A percentile compares a stretch with the other conserved stretches of the same genome.
These are phyloP conservation scores for Globodera rostochiensis DNA, from an alignment of 1,140 invertebrate genomes.

Conservation along the genomic window DNA sequence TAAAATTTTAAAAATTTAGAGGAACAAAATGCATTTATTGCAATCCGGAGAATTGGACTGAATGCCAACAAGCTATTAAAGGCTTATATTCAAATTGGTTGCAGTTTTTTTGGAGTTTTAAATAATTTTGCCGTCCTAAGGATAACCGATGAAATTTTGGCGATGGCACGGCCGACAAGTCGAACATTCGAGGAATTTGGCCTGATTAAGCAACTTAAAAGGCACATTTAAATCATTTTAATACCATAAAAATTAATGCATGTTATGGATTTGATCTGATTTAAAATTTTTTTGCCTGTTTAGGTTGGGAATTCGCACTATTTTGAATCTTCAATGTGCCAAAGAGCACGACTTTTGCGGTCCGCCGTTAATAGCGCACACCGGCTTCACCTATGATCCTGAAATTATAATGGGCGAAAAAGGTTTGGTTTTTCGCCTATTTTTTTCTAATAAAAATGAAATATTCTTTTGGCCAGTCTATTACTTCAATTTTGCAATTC, in stretches of 20 bases:
- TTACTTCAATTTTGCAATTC: conserved; percentile 56
- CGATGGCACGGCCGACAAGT: conserved; percentile 52
- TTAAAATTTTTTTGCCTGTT: neutral
- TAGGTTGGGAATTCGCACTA: conserved; percentile 38
- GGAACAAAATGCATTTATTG: conserved; percentile 49
- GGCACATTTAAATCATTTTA: conserved; percentile 6
- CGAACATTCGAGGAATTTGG: conserved; percentile 42
- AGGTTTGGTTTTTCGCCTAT: conserved; percentile 11
- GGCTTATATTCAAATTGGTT: conserved; percentile 51
- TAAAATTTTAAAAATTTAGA: conserved; percentile 9
- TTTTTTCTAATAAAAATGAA: neutral
- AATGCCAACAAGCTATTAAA: conserved; percentile 38
- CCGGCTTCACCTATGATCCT: conserved; percentile 53
- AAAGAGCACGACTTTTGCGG: conserved; percentile 54
- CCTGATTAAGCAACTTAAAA: conserved; percentile 48
- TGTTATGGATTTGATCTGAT: neutral
- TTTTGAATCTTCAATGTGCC: conserved; percentile 48
- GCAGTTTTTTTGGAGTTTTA: conserved; percentile 3
- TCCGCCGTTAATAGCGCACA: conserved; percentile 39
- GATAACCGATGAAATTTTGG: conserved; percentile 51
- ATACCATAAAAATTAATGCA: neutral
- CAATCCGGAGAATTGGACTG: conserved; percentile 31
- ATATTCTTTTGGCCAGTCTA: conserved; percentile 37
- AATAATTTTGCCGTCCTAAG: conserved; percentile 34
- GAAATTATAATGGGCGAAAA: conserved; percentile 52